A percentile compares a stretch with the other conserved stretches of the same genome.
These are phyloP conservation scores for Pseudomyrmex flavicornis DNA, from an alignment of 1,140 invertebrate species.

Conservation along the genomic window DNA sequence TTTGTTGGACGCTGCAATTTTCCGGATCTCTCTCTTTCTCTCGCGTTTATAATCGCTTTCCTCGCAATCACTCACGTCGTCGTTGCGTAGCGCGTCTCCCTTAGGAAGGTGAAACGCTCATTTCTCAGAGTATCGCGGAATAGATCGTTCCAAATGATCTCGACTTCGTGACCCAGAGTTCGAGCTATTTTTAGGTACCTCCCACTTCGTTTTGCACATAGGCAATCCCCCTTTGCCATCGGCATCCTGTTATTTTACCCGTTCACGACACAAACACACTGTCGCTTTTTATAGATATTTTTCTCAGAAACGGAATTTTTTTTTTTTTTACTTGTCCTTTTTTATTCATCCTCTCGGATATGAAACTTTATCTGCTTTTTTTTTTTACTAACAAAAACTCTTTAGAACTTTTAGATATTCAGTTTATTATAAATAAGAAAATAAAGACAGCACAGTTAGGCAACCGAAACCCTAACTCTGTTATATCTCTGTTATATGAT, in stretches of 20 bases:
- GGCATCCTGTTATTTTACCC: constrained; percentile 46
- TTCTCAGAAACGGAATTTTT: constrained; percentile 29
- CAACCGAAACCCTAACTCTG: too few relatives aligned
- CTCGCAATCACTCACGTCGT: constrained; percentile 31
- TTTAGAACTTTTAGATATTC: too few relatives aligned
- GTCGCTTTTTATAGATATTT: constrained; percentile 59
- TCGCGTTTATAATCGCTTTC: constrained; percentile 8
- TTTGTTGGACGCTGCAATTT: constrained; percentile 11
- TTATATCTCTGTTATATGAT: neutral
- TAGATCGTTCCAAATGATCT: constrained; percentile 57
- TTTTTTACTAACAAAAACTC: constrained; percentile 5
- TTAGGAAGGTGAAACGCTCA: constrained; percentile 54
- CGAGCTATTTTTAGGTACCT: constrained; percentile 67
- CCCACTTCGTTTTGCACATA: constrained; percentile 55
- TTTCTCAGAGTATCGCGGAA: constrained; percentile 62
- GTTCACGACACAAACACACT: constrained; percentile 41
- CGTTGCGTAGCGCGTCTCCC: constrained; percentile 61
- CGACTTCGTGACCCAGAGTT: constrained; percentile 66
- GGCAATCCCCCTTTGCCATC: constrained; percentile 36
- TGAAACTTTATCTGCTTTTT: neutral
- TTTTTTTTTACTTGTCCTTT: constrained; percentile 33
- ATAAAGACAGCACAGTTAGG: too few relatives aligned
- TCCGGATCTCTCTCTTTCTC: neutral
- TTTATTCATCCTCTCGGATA: constrained; percentile 35
- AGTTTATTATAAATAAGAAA: too few relatives aligned